These are phyloP conservation scores for Resseliella maxima DNA, from an alignment of 2,888 invertebrate species.

Conservation along the genomic window DNA sequence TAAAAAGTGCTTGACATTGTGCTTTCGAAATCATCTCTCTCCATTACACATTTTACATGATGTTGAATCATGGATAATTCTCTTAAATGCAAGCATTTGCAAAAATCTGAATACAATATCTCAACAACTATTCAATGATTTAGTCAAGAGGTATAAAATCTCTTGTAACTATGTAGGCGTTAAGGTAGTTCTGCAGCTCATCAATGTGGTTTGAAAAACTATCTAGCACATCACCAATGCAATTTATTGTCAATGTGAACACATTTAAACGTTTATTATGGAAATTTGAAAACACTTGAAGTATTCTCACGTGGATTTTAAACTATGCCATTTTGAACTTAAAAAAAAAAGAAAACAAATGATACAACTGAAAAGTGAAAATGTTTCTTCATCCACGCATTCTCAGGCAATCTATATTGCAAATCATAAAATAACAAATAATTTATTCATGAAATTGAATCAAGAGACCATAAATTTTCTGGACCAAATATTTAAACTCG, in stretches of 20 bases:
- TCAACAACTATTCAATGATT: neutral
- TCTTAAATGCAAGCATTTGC: neutral
- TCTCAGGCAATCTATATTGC: too few species aligned
- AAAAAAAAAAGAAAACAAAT: neutral
- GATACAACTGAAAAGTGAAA: neutral
- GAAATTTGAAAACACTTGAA: neutral
- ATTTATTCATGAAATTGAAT: conserved; percentile 40
- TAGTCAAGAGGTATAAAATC: neutral
- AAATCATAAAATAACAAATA: neutral
- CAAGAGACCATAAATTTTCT: neutral
- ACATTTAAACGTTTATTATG: conserved; percentile 9
- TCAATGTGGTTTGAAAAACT: neutral
- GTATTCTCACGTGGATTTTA: neutral
- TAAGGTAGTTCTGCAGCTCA: neutral
- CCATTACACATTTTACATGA: neutral
- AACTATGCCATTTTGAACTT: neutral
- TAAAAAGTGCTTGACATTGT: conserved; percentile 19
- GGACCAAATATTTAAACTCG: neutral
- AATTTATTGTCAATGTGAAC: conserved; percentile 1
- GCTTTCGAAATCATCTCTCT: neutral
- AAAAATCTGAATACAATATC: conserved; percentile 3
- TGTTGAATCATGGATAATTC: neutral
- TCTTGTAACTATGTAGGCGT: neutral
- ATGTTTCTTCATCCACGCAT: too few species aligned
- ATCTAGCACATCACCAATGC: neutral